Evolutionary conservation across 2,113 vertebrate species (phyloP), one percentile per base, ranked within the genome.

Genomic region (Phylloscopus whistleri): DNA sequence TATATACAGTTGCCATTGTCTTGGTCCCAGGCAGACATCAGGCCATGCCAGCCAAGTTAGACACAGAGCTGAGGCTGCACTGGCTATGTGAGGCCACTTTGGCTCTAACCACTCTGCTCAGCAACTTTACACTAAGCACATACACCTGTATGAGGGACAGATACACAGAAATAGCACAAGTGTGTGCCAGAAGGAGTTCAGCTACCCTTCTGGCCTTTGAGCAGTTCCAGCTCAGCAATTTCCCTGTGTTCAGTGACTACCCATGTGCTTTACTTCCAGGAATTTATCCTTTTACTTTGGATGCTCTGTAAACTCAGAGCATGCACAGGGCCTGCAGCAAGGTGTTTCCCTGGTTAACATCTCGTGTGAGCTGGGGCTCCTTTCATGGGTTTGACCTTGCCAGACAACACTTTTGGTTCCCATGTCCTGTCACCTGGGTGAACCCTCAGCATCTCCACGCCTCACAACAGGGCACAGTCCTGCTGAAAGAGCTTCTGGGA

Each of bases 361-460:
- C 3, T 18, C 0, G 0, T 37, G 59, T 0, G 5, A 80, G 44
- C 21, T 10, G 2, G 4, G 33, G 67, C 16, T 87, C 21, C 52
- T 76, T 20, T 11, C 2, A 9, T 59, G 23, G 15, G 17, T 43
- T 79, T 86, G 58, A 20, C 44, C 44, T 89, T 43, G 17, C 16
- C 21, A 49, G 70, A 22, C 0, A 6, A 26, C 11, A 12, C 13
- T 55, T 75, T 26, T 8, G 5, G 23, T 18, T 82, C n/a, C 24
- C 3, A 2, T 39, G 37, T 56, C 66, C 48, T 41, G 43, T 26
- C n/a, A 58, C 14, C 55, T 22, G 37, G 9, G 24, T 56, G 60
- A 76, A 12, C 31, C 13, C 22, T 70, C 56, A 70, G 55, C 51
- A 60, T 44, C 60, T 58, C 52, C 74, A 31, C 0, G 0, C 30